Conservation (phyloP, 2,797 vertebrate genomes). For the Urocyon cinereoargenteus region DNA sequence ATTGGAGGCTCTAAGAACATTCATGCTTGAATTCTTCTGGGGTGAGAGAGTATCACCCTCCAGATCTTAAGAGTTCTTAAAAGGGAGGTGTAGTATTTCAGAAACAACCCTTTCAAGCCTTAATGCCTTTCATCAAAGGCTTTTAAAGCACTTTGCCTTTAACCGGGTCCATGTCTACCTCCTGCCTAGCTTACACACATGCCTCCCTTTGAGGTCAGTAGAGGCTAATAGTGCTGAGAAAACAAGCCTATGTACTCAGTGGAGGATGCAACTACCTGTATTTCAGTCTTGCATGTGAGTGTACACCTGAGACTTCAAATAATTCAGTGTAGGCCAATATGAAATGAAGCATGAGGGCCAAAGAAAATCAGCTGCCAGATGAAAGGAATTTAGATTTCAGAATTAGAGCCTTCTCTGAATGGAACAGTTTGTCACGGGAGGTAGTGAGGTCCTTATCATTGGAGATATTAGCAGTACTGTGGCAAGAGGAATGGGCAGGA, state of each 20-base stretch:
- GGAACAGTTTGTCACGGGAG: neutral
- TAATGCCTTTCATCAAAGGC: slow-evolving; percentile 85
- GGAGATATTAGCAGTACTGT: slow-evolving; percentile 29
- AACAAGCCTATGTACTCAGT: slow-evolving; percentile 25
- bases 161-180: slow-evolving; percentile 72
- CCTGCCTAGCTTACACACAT: slow-evolving; percentile 75
- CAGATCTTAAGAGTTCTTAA: slow-evolving; percentile 85
- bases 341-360: slow-evolving; percentile 12
- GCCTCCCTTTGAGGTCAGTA: slow-evolving; percentile 76
- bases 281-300: neutral
- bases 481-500: neutral
- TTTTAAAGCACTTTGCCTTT: slow-evolving; percentile 83
- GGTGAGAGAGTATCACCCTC: slow-evolving; percentile 82
- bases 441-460: neutral
- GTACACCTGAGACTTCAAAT: slow-evolving; percentile 61
- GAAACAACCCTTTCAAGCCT: slow-evolving; percentile 82
- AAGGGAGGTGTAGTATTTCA: slow-evolving; percentile 82
- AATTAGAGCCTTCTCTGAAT: neutral
- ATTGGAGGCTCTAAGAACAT: slow-evolving; percentile 77
- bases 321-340: neutral
- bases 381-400: neutral
- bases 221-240: slow-evolving; percentile 72
- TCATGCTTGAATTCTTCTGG: slow-evolving; percentile 82
- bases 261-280: neutral
- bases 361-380: slow-evolving; percentile 10